Percentiles rank a stretch among this genome's conserved stretches.
Conservation (phyloP, 1,140 invertebrate genomes). For the Drosophila dunni region DNA sequence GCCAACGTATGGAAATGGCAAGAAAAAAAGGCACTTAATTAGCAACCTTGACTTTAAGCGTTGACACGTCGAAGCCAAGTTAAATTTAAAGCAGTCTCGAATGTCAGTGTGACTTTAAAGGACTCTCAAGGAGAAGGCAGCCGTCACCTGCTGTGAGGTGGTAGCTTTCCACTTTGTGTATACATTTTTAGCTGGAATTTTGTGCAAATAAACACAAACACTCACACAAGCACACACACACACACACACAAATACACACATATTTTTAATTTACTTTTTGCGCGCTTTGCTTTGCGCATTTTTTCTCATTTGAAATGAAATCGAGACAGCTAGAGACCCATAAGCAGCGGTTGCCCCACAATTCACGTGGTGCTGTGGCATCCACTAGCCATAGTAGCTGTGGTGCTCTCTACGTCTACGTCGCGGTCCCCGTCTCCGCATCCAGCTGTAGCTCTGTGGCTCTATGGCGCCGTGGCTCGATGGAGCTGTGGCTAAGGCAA, state of each 20-base stretch:
- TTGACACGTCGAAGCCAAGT: constrained; percentile 13
- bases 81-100: constrained; percentile 24
- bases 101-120: constrained; percentile 55
- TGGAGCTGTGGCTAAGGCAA: constrained; percentile 10
- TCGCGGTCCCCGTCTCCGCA: not conserved
- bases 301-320: constrained; percentile 76
- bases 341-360: constrained; percentile 62
- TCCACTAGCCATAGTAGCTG: constrained; percentile 28
- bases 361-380: constrained; percentile 34
- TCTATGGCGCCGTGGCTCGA: constrained; percentile 6
- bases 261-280: constrained; percentile 82
- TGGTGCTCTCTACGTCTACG: constrained; percentile 4
- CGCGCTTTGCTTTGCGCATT: constrained; percentile 52
- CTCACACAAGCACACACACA: too few relatives aligned
- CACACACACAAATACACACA: constrained; percentile 27
- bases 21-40: constrained; percentile 71
- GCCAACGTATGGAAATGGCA: constrained; percentile 9
- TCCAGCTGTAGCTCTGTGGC: not conserved
- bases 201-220: constrained; percentile 65
- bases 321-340: constrained; percentile 77
- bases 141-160: constrained; percentile 15
- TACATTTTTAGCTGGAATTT: constrained; percentile 54
- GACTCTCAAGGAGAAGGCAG: constrained; percentile 20
- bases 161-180: constrained; percentile 15
- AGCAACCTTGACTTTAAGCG: constrained; percentile 76